Conservation (phyloP, 2,888 invertebrate genomes). For the Caenorhabditis japonica region DNA sequence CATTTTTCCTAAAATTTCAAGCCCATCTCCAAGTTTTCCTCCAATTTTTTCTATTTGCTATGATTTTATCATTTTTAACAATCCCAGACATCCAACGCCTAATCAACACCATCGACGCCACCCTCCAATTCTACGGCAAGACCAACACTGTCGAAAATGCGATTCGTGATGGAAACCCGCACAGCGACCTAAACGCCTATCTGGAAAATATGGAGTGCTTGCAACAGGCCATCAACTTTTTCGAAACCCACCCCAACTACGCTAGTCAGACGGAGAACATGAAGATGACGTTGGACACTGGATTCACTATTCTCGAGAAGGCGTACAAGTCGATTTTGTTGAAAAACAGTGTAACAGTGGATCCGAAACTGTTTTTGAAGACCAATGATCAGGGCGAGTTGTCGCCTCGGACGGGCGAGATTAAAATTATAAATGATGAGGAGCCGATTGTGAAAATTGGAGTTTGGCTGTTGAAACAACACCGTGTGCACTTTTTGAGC, state of each 20-base stretch:
- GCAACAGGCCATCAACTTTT: constrained; percentile 68
- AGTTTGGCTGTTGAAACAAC: constrained; percentile 62
- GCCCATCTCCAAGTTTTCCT: no score
- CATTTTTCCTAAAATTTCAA: no score
- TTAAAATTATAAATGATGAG: constrained; percentile 50
- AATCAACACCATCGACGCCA: constrained; percentile 89
- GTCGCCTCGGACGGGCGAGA: constrained; percentile 49
- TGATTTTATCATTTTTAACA: not conserved
- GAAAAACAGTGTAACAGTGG: constrained; percentile 52
- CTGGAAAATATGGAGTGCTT: constrained; percentile 75
- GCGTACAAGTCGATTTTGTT: constrained; percentile 70
- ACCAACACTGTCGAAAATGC: constrained; percentile 87
- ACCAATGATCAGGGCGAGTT: constrained; percentile 14
- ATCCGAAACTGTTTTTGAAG: constrained; percentile 45
- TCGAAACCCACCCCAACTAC: constrained; percentile 62
- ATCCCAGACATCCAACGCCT: constrained; percentile 91
- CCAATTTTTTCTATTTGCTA: no score
- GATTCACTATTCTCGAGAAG: constrained; percentile 70
- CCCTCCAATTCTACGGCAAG: constrained; percentile 94
- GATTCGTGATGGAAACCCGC: constrained; percentile 63
- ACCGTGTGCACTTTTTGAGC: constrained; percentile 53
- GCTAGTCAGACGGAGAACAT: constrained; percentile 65
- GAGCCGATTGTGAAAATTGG: constrained; percentile 58
- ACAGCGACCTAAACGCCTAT: constrained; percentile 59
- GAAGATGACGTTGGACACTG: constrained; percentile 73